Conservation (phyloP, 2,797 vertebrate genomes). For the Phrynocephalus forsythii region DNA sequence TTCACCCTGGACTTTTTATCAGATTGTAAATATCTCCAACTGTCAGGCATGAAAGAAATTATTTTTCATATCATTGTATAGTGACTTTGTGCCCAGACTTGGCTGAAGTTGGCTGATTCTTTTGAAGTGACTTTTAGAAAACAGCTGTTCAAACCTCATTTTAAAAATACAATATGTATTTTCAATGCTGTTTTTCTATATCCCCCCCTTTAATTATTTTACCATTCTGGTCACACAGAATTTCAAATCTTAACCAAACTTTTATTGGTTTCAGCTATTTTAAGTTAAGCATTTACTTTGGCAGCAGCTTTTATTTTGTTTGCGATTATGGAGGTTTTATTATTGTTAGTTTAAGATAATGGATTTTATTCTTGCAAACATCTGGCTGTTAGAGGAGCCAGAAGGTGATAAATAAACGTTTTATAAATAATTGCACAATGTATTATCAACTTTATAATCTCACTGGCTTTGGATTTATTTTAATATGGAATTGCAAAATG, state of each 20-base stretch:
- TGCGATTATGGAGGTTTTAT: neutral
- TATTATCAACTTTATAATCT: neutral
- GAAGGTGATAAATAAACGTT: neutral
- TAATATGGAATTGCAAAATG: neutral
- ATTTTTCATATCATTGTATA: too few species aligned
- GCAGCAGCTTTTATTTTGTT: neutral
- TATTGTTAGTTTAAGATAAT: neutral
- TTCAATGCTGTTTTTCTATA: too few species aligned
- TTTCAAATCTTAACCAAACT: neutral
- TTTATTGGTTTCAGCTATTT: neutral
- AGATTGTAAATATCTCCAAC: too few species aligned
- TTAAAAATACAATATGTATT: too few species aligned
- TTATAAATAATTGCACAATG: neutral
- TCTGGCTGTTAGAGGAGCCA: neutral
- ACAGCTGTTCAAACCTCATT: too few species aligned
- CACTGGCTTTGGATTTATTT: neutral
- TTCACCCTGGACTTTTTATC: too few species aligned
- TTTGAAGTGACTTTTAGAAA: too few species aligned
- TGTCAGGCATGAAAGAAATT: too few species aligned
- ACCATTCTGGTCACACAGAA: too few species aligned
- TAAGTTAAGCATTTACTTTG: neutral
- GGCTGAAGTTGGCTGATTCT: too few species aligned
- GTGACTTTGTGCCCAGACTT: too few species aligned
- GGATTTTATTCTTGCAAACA: neutral
- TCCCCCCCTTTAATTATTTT: too few species aligned